Percentiles rank a stretch among this genome's conserved stretches.
Conservation (phyloP, 1,140 invertebrate species). For the Drosophila tropicalis region DNA sequence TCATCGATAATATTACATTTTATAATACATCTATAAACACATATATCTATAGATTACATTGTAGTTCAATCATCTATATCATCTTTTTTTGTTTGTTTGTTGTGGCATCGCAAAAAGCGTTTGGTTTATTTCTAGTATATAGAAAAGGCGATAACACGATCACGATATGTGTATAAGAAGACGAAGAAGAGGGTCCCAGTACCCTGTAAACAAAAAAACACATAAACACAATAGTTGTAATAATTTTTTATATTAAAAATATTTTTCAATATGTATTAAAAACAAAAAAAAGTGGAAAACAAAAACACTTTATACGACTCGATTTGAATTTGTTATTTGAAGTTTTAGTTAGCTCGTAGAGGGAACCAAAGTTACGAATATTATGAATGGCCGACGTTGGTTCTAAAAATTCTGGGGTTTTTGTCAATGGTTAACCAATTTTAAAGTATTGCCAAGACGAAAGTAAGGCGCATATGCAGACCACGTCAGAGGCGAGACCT, state of each 20-base stretch:
- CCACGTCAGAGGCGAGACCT: too few relatives aligned
- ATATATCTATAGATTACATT: constrained; percentile 63
- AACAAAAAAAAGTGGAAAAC: constrained; percentile 26
- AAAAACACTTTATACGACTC: neutral
- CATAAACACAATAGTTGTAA: constrained; percentile 65
- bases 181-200: constrained; percentile 12
- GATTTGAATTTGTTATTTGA: neutral
- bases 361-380: too few relatives aligned
- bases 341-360: too few relatives aligned
- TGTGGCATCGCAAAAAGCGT: constrained; percentile 47
- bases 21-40: constrained; percentile 44
- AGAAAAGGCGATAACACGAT: constrained; percentile 29
- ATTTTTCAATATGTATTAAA: constrained; percentile 77
- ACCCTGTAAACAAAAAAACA: constrained; percentile 45
- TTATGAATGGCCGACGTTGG: too few relatives aligned
- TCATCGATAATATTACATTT: constrained; percentile 56
- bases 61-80: constrained; percentile 63
- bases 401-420: too few relatives aligned
- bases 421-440: too few relatives aligned
- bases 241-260: constrained; percentile 78
- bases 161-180: constrained; percentile 38
- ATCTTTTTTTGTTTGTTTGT: constrained; percentile 40
- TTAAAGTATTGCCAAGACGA: too few relatives aligned
- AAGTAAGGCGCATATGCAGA: too few relatives aligned
- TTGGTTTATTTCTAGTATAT: constrained; percentile 57